Conservation (phyloP, 2,888 invertebrate species). For the Biston stratarius region DNA sequence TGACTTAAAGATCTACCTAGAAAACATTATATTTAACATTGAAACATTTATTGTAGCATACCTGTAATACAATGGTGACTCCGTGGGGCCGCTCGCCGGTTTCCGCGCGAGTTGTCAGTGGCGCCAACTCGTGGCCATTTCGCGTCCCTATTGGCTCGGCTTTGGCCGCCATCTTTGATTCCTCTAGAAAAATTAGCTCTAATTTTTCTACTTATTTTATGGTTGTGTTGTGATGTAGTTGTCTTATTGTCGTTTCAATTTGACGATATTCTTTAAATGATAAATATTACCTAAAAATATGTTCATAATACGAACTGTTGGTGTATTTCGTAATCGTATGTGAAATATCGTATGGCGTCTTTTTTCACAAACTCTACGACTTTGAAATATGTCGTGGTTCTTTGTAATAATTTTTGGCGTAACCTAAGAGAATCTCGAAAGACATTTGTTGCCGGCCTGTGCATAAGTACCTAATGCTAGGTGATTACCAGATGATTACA, state of each 20-base stretch:
- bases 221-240: slow-evolving; percentile 25
- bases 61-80: slow-evolving; percentile 91
- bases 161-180: slow-evolving; percentile 76
- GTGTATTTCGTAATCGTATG: slow-evolving; percentile 79
- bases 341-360: slow-evolving; percentile 82
- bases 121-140: slow-evolving; percentile 93
- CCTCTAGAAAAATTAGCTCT: slow-evolving; percentile 27
- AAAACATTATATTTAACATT: too few species aligned
- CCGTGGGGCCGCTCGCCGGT: slow-evolving; percentile 88
- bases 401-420: slow-evolving; percentile 75
- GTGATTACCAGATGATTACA: slow-evolving; percentile 5
- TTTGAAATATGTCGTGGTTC: slow-evolving; percentile 79
- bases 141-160: slow-evolving; percentile 85
- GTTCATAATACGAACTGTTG: slow-evolving; percentile 77
- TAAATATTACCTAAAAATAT: slow-evolving; percentile 77
- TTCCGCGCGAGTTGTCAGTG: slow-evolving; percentile 89
- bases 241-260: slow-evolving; percentile 70
- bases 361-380: slow-evolving; percentile 81
- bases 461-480: slow-evolving; percentile 64
- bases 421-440: slow-evolving; percentile 80
- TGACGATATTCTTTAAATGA: slow-evolving; percentile 78
- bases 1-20: too few species aligned
- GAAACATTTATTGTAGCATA: not conserved
- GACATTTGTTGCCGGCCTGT: slow-evolving; percentile 74
- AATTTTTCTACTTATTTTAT: slow-evolving; percentile 6